Percentiles rank a stretch among this genome's conserved stretches.
Conservation (phyloP, 2,797 vertebrate species). For the Onychomys leucogaster region DNA sequence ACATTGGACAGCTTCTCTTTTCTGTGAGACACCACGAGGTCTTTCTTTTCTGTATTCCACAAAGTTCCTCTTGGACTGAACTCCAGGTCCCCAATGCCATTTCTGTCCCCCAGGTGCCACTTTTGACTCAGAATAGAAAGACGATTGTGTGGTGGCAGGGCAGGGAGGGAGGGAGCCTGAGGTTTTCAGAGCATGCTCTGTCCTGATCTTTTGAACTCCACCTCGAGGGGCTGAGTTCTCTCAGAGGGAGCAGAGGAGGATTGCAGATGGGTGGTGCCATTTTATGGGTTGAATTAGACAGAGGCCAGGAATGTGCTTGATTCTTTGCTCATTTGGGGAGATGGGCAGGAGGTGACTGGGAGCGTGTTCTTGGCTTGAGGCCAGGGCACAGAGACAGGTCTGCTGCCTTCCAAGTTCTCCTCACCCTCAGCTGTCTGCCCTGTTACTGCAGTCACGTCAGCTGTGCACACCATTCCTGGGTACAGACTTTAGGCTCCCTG, state of each 20-base stretch:
- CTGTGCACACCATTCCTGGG: slow-evolving; percentile 66
- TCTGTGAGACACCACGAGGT: not conserved
- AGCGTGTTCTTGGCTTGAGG: slow-evolving; percentile 55
- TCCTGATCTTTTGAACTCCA: not conserved
- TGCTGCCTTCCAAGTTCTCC: slow-evolving; percentile 20
- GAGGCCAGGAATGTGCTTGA: not conserved
- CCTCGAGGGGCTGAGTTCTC: not conserved
- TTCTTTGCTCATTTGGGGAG: not conserved
- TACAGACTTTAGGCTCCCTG: slow-evolving; percentile 69
- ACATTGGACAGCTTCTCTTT: not conserved
- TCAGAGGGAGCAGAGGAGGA: not conserved
- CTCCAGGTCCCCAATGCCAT: not conserved
- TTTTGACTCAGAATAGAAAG: not conserved
- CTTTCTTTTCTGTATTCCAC: not conserved
- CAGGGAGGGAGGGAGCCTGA: not conserved
- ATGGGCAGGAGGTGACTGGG: slow-evolving; percentile 1
- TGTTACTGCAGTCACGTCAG: slow-evolving; percentile 65
- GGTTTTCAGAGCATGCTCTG: not conserved
- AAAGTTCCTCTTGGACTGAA: slow-evolving; percentile 6
- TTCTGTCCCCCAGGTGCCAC: not conserved
- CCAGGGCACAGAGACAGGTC: slow-evolving; percentile 16
- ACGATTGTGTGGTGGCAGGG: not conserved
- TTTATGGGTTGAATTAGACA: not conserved
- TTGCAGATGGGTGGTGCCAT: not conserved
- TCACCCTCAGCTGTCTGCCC: slow-evolving; percentile 59